These are phyloP conservation scores for Tachysurus fulvidraco DNA, from an alignment of 2,113 vertebrate genomes.

Conservation along the genomic window DNA sequence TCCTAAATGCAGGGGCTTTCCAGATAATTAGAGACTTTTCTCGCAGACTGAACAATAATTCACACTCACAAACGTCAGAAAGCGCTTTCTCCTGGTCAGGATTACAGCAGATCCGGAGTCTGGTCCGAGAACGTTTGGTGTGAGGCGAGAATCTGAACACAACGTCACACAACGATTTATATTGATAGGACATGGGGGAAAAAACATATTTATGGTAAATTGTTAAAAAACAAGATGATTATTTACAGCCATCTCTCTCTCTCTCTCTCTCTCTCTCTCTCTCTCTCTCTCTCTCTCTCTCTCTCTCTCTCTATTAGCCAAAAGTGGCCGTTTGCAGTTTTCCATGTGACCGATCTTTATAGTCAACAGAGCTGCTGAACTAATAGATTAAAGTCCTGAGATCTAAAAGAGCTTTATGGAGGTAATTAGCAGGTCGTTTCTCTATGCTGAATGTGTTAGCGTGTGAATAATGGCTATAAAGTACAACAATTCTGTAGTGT, in stretches of 20 bases:
- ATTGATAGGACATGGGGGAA: no score
- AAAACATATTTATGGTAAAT: background rate
- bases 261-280: background rate
- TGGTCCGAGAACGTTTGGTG: background rate
- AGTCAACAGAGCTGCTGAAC: constrained; percentile 17
- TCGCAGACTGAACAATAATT: background rate
- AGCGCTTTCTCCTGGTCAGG: background rate
- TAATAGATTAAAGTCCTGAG: constrained; percentile 35
- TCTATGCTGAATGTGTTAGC: constrained; percentile 10
- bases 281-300: background rate
- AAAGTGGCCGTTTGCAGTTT: background rate
- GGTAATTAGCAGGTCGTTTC: constrained; percentile 39
- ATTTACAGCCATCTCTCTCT: background rate
- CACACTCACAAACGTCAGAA: background rate
- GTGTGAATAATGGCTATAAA: constrained; percentile 58
- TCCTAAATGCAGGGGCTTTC: background rate
- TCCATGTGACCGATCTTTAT: constrained; percentile 12
- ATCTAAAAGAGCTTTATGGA: constrained; percentile 28
- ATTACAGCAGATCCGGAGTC: background rate
- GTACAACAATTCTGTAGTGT: constrained; percentile 73
- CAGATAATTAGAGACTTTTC: background rate
- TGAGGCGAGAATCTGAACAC: background rate
- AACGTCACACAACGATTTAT: no score
- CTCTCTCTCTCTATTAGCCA: background rate
- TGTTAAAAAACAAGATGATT: background rate